phyloP scores from a whole-genome alignment of 2,113 vertebrate genomes.

The human (Homo sapiens) region GRCh38 chr15:99993501-99994000 shows the following conservation, averaged over 20 bases:
- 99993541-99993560: neutral
- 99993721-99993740: neutral
- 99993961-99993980: slow-evolving; percentile 60
- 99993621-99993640: neutral
- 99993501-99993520: neutral
- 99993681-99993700: accelerated
- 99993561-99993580: neutral
- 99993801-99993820: neutral
- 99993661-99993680: neutral
- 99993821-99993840: neutral
- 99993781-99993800: neutral
- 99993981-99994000: slow-evolving; percentile 63
- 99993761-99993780: neutral
- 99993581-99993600: neutral
- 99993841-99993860: neutral
- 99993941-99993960: slow-evolving; percentile 59
- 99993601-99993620: neutral
- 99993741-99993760: neutral
- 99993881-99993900: neutral
- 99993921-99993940: slow-evolving; percentile 59
- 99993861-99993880: slow-evolving; percentile 38
- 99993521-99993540: neutral
- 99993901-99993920: slow-evolving; percentile 26
- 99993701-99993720: neutral
- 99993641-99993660: neutral